These are phyloP conservation scores for Drymonia ruficornis DNA, from an alignment of 2,888 invertebrate genomes.

Conservation along the genomic window DNA sequence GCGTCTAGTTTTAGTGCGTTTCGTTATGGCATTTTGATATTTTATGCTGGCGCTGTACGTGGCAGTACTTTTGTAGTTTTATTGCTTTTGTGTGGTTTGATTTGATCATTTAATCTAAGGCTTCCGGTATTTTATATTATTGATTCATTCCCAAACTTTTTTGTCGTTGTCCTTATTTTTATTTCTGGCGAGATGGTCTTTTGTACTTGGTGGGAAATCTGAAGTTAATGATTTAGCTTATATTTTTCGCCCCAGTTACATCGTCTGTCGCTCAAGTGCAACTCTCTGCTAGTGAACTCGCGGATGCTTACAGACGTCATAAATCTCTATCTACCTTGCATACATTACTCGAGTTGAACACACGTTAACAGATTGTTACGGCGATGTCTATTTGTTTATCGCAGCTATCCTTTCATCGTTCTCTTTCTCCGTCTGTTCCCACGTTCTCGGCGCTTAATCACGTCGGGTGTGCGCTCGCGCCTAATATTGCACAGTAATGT, in stretches of 20 bases:
- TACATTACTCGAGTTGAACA: slow-evolving; percentile 2
- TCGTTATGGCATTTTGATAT: slow-evolving; percentile 64
- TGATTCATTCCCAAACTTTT: not conserved
- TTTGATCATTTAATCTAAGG: slow-evolving; percentile 55
- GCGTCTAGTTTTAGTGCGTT: slow-evolving; percentile 62
- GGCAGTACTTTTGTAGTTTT: slow-evolving; percentile 60
- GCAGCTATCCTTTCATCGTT: slow-evolving; percentile 57
- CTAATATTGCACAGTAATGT: slow-evolving; percentile 81
- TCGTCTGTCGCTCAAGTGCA: not conserved
- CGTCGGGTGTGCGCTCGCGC: slow-evolving; percentile 70
- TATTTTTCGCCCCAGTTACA: too few relatives aligned
- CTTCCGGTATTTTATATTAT: slow-evolving; percentile 35
- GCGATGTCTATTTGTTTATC: slow-evolving; percentile 45
- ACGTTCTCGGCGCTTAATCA: slow-evolving; percentile 77
- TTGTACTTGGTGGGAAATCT: too few relatives aligned
- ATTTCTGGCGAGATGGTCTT: not conserved
- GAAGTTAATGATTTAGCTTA: too few relatives aligned
- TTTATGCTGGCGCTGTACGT: slow-evolving; percentile 53
- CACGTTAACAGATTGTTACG: slow-evolving; percentile 13
- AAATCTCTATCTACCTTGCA: not conserved
- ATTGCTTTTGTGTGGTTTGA: slow-evolving; percentile 55
- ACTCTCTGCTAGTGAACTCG: not conserved
- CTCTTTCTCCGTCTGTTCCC: slow-evolving; percentile 71
- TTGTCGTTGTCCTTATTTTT: not conserved
- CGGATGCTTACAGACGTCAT: not conserved